phyloP scores from a whole-genome alignment of 2,113 vertebrate species.

The Cathartes aura region DNA sequence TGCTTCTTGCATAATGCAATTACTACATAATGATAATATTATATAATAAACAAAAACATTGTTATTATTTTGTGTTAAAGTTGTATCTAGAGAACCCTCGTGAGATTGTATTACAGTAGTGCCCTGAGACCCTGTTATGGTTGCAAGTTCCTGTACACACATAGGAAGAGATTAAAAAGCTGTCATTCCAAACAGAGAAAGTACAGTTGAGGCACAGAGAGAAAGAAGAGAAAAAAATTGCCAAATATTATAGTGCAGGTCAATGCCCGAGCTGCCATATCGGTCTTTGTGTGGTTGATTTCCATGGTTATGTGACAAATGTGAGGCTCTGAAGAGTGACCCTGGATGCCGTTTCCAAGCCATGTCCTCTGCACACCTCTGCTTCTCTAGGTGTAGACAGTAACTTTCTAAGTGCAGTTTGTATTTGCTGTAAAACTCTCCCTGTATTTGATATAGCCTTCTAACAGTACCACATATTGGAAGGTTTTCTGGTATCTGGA shows the following conservation, averaged over 20 bases:
- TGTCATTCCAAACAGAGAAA: neutral
- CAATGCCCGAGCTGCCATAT: neutral
- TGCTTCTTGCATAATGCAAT: neutral
- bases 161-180: neutral
- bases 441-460: neutral
- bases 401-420: neutral
- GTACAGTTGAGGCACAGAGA: neutral
- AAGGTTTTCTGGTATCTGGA: neutral
- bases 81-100: neutral
- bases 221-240: neutral
- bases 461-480: neutral
- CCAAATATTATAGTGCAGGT: neutral
- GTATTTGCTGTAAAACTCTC: neutral
- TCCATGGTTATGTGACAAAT: neutral
- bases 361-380: rapidly evolving
- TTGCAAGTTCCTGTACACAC: neutral
- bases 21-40: neutral
- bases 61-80: neutral
- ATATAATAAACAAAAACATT: neutral
- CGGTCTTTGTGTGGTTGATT: rapidly evolving
- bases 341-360: neutral
- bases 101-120: neutral
- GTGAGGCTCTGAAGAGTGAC: neutral
- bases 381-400: neutral
- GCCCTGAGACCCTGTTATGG: neutral